Evolutionary conservation across 1,140 invertebrate species (phyloP), one percentile per base, ranked within the genome.

Genomic region (Brachionus plicatilis): DNA sequence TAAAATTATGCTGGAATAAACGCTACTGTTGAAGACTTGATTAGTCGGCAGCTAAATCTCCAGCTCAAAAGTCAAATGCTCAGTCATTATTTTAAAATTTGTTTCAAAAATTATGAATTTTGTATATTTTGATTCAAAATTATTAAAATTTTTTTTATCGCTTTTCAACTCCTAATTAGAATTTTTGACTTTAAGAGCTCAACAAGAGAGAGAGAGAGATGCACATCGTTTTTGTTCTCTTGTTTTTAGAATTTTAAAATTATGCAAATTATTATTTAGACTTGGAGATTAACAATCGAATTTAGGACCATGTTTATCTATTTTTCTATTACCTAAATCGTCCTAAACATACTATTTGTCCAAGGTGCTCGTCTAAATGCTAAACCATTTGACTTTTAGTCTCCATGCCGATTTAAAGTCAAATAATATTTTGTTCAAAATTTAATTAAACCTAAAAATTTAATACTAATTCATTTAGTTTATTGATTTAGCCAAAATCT

Each of bases 31-130:
- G 33, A 60, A 60, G 53, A 60, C 53, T 60, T 24, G n/a, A 9
- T 60, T 60, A 8, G 20, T 24, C 20, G 17, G 53, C 17, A n/a
- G n/a, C 17, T 20, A 60, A 60, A 27, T 6, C n/a, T 20, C 17
- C 53, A 29, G n/a, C 27, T 29, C 33, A 68, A 33, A 68, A 68
- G 66, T 33, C 66, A 68, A 68, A 68, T 68, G 66, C 33, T 33
- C n/a, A 68, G 66, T 68, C 66, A 68, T 68, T 68, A 68, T 68
- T 68, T 68, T 68, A 60, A 60, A 60, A 60, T 60, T n/a, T 24
- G 17, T 60, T 60, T 60, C n/a, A 60, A 60, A 60, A 60, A 60
- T 60, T 60, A 60, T 60, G 53, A 60, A 60, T 60, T 60, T 60
- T 60, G 53, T 60, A 60, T 60, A 60, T 60, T 60, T 60, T 60